phyloP scores from a whole-genome alignment of 2,888 invertebrate genomes.

The Archips xylosteana region DNA sequence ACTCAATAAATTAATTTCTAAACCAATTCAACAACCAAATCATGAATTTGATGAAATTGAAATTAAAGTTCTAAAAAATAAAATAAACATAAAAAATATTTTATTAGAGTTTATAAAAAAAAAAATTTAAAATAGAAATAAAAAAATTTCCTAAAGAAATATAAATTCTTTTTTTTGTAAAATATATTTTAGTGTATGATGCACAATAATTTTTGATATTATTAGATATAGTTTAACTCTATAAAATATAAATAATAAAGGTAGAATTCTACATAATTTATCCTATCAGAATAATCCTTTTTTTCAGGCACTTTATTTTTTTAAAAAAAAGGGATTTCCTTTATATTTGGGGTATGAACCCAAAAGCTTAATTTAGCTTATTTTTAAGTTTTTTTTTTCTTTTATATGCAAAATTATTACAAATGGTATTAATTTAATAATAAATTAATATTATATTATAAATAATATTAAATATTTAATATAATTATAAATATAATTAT shows the following conservation, averaged over 20 bases:
- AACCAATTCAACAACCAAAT: constrained; percentile 84
- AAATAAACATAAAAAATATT: constrained; percentile 68
- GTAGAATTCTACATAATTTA: constrained; percentile 71
- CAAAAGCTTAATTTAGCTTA: constrained; percentile 83
- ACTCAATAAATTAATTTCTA: constrained; percentile 87
- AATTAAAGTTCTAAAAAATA: constrained; percentile 80
- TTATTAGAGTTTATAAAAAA: constrained; percentile 43
- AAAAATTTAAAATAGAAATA: neutral
- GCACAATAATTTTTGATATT: constrained; percentile 87
- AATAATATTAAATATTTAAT: constrained; percentile 38
- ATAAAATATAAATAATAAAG: constrained; percentile 86
- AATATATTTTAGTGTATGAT: constrained; percentile 84
- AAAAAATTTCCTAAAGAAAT: constrained; percentile 4
- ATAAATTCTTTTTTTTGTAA: constrained; percentile 42
- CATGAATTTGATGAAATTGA: constrained; percentile 72
- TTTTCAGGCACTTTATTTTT: constrained; percentile 79
- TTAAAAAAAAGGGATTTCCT: constrained; percentile 77
- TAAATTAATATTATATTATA: constrained; percentile 46
- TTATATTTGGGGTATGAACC: constrained; percentile 87
- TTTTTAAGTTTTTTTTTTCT: constrained; percentile 14
- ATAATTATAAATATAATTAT: constrained; percentile 3
- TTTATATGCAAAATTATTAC: constrained; percentile 50
- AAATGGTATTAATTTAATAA: constrained; percentile 15
- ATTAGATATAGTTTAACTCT: constrained; percentile 87
- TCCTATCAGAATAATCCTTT: constrained; percentile 79